Conservation (phyloP, 2,797 vertebrate genomes). For the Anas acuta region DNA sequence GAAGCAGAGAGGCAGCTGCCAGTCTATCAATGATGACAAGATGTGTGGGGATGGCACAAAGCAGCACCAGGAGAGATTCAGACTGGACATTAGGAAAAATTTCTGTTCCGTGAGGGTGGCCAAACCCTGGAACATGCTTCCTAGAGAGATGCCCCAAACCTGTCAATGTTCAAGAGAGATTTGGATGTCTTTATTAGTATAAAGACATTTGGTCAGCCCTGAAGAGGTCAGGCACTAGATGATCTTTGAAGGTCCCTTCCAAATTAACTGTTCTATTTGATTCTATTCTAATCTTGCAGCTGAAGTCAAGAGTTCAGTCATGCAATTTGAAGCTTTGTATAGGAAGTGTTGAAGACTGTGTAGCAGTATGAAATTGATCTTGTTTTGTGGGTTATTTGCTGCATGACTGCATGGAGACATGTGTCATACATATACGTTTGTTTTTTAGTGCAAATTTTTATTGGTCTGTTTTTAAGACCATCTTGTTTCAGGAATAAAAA, state of each 20-base stretch:
- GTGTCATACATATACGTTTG: fast-evolving
- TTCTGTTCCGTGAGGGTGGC: too few species aligned
- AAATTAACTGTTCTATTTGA: not conserved
- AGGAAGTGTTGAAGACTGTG: not conserved
- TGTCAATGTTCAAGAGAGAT: too few species aligned
- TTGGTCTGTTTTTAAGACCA: not conserved
- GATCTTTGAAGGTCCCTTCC: not conserved
- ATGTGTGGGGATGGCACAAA: not conserved
- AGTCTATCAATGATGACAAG: not conserved
- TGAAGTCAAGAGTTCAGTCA: not conserved
- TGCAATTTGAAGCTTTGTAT: not conserved
- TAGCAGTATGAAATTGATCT: not conserved
- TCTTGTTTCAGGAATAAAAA: not conserved
- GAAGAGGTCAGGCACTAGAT: not conserved
- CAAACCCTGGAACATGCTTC: not conserved
- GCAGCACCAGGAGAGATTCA: not conserved
- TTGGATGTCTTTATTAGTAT: not conserved
- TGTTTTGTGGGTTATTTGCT: not conserved
- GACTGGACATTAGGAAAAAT: too few species aligned
- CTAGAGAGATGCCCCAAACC: not conserved
- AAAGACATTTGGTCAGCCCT: not conserved
- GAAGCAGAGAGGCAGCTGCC: not conserved
- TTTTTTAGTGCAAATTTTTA: not conserved
- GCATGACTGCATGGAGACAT: not conserved
- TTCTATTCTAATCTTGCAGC: not conserved